Base-by-base conservation (phyloP, 2,888 invertebrate genomes). In the Pristionchus japonicus region DNA sequence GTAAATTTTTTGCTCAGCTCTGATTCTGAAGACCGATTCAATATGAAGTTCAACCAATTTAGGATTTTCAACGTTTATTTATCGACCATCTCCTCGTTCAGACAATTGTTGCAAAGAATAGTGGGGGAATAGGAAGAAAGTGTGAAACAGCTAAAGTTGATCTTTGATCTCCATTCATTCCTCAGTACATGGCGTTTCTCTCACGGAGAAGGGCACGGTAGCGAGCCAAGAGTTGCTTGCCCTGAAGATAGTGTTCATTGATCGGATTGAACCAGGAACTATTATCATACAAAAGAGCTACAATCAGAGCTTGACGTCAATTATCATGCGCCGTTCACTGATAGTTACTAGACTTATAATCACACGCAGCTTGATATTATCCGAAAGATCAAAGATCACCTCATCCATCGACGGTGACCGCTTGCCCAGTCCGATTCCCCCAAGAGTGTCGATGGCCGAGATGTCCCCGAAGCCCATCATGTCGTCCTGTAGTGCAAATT, bases 401-500 rank as follows among this genome's bases (percentile, higher is more conserved):
- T 84, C 85, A 61, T 85, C 64, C 13, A 37, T 40, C 3, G 31
- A 3, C n/a, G 15, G 47, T 34, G 86, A 86, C 52, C 86, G 47
- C 74, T 86, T 86, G 37, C 86, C 86, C 20, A 86, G 49, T 34
- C 86, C 86, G 34, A 86, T 86, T 3, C 86, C 86, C 1, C 86
- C 86, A 13, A 86, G 74, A 23, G 86, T 86, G 74, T 86, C 86
- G 52, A 86, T 86, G 9, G 86, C 70, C 37, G 86, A 86, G 49
- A 86, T 70, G 52, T 86, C 86, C 27, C 86, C 86, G 49, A 86
- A 86, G 37, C 86, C 86, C 70, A 86, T 70, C 52, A 86, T 52
- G 52, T 86, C 86, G 52, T 86, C 86, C 86, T 86, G 47, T 20
- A 74, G n/a, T 47, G 64, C 52, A 31, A 83, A 49, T 52, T 20